Conservation (phyloP, 2,888 invertebrate genomes). For the Zygothrica quintamaculata region DNA sequence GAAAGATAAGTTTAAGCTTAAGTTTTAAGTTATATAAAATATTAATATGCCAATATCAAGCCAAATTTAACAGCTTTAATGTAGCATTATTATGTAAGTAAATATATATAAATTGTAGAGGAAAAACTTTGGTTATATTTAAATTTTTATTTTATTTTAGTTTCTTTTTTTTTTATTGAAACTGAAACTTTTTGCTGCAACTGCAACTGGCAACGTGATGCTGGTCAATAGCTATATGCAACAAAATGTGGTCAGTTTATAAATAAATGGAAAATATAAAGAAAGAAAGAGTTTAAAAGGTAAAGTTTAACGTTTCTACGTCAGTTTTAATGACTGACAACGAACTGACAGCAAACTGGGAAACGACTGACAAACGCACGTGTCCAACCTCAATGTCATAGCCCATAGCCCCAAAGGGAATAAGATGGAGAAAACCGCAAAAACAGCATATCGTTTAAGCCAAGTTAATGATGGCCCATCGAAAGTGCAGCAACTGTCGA, state of each 20-base stretch:
- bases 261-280: too few species aligned
- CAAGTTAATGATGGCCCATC: neutral
- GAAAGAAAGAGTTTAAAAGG: too few species aligned
- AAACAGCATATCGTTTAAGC: constrained; percentile 7
- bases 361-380: constrained; percentile 47
- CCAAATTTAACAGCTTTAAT: too few species aligned
- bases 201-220: constrained; percentile 64
- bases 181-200: constrained; percentile 69
- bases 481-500: constrained; percentile 41
- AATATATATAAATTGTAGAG: too few species aligned
- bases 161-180: constrained; percentile 36
- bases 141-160: constrained; percentile 16
- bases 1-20: too few species aligned
- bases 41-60: too few species aligned
- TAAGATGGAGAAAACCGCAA: constrained; percentile 13
- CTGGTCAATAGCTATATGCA: constrained; percentile 47
- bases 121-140: too few species aligned
- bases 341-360: constrained; percentile 44
- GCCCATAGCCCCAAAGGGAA: too few species aligned
- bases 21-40: too few species aligned
- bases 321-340: constrained; percentile 62
- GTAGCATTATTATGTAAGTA: too few species aligned
- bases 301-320: constrained; percentile 14
- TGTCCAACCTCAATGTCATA: constrained; percentile 23
- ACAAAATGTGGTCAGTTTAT: constrained; percentile 46